Base-by-base conservation (phyloP, 2,797 vertebrate genomes). In the Crax fasciolata region DNA sequence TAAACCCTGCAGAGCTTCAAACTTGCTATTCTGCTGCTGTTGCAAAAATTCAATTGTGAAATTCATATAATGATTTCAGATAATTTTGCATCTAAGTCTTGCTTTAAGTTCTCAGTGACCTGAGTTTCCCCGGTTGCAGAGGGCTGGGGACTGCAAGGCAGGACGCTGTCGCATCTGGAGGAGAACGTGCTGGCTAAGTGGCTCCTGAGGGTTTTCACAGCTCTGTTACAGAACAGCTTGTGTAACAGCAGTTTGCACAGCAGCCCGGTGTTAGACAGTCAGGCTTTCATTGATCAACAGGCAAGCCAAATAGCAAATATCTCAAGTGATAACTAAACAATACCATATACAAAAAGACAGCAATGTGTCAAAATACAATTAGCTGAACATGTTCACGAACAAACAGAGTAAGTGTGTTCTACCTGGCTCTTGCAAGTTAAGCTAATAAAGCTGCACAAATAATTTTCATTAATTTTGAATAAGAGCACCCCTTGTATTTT, bases 401-500 rank as follows among this genome's bases (percentile, higher is more conserved):
- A 9, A 86, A 41, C 0, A 0, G 14, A 0, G 14, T 13, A 13
- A 28, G 8, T 12, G 7, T 7, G 24, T 63, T 63, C 23, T 58
- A 71, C 1, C 5, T 68, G 9, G 44, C 61, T 74, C 81, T 84
- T 49, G 66, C 48, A 71, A 92, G 24, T 19, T 62, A 51, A 86
- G 16, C 28, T 73, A 61, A 70, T 76, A 71, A 82, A 79, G 48
- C 27, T 89, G 63, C 15, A 76, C 52, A 90, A 73, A 55, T 13
- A 15, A 15, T 55, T 84, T 25, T 8, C 41, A 38, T 43, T 24
- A 41, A 52, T 79, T 35, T 70, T 70, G 30, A 61, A 19, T 63
- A 76, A 74, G 11, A 81, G 7, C 10, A 59, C 18, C 55, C 12
- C 0, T 1, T 46, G 8, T 46, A 78, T 81, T 73, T 41, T 30